Percentiles rank a stretch among this genome's conserved stretches.
phyloP scores from a whole-genome alignment of 2,888 invertebrate genomes.

The Coleophora deauratella region DNA sequence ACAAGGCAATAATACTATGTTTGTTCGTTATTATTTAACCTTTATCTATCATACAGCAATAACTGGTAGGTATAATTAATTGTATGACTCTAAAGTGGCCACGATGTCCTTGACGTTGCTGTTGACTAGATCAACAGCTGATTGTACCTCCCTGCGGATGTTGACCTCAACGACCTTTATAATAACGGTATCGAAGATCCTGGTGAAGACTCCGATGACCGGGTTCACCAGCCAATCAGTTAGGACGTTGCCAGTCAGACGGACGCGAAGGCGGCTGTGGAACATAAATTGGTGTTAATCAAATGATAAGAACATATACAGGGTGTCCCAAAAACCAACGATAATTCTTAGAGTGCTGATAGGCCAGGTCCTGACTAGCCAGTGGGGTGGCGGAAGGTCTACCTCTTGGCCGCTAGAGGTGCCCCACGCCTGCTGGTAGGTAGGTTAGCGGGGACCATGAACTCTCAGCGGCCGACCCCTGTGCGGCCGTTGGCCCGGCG shows the following conservation, averaged over 20 bases:
- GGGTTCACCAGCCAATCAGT: constrained; percentile 67
- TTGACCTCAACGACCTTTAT: constrained; percentile 52
- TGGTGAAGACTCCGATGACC: constrained; percentile 49
- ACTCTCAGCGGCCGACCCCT: not conserved
- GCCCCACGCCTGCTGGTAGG: too few species aligned
- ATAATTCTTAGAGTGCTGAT: too few species aligned
- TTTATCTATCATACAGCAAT: too few species aligned
- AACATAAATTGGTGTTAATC: constrained; percentile 7
- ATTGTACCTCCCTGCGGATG: constrained; percentile 42
- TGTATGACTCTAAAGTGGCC: constrained; percentile 32
- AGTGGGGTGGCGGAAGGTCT: not conserved
- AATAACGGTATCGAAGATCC: constrained; percentile 61
- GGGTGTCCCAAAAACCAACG: too few species aligned
- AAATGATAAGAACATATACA: not conserved
- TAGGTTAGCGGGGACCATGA: too few species aligned
- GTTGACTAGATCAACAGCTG: constrained; percentile 46
- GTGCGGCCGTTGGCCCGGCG: not conserved
- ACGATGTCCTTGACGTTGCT: constrained; percentile 36
- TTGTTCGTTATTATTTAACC: too few species aligned
- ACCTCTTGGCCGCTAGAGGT: too few species aligned
- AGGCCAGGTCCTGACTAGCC: too few species aligned
- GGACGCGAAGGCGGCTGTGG: constrained; percentile 59
- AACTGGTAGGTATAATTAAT: too few species aligned
- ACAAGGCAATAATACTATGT: too few species aligned
- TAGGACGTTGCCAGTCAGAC: constrained; percentile 62